Evolutionary conservation across 2,797 vertebrate genomes (phyloP).

Genomic region (Astyanax mexicanus): DNA sequence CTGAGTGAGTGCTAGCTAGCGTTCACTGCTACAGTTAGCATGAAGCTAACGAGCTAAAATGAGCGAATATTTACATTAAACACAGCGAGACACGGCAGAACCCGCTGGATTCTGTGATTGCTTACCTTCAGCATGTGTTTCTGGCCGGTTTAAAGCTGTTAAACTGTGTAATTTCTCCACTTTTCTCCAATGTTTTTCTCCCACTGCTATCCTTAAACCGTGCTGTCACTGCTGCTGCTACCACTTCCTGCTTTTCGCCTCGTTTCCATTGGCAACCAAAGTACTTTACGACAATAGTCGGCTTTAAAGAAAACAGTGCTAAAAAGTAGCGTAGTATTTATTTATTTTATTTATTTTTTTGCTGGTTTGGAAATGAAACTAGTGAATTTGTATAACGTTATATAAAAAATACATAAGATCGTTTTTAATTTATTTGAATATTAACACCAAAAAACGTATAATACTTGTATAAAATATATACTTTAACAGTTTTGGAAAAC

Average conservation of each 20-base stretch:
- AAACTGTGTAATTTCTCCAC: background rate
- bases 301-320: too few species aligned
- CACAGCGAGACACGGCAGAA: background rate
- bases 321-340: too few species aligned
- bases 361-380: too few species aligned
- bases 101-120: background rate
- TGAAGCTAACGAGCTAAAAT: background rate
- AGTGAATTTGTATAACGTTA: too few species aligned
- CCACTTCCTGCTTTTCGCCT: constrained; percentile 74
- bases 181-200: background rate
- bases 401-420: too few species aligned
- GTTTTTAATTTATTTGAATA: too few species aligned
- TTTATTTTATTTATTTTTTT: too few species aligned
- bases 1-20: background rate
- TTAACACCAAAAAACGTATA: too few species aligned
- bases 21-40: background rate
- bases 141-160: too few species aligned
- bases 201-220: background rate
- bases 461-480: too few species aligned
- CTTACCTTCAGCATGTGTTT: constrained; percentile 2
- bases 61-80: background rate
- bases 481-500: too few species aligned
- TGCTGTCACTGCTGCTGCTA: constrained; percentile 23
- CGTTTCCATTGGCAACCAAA: constrained; percentile 72
- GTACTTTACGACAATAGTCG: constrained; percentile 74